A percentile compares a stretch with the other conserved stretches of the same genome.
Evolutionary conservation across 2,113 vertebrate genomes (phyloP).

Genomic region (Lagopus muta): DNA sequence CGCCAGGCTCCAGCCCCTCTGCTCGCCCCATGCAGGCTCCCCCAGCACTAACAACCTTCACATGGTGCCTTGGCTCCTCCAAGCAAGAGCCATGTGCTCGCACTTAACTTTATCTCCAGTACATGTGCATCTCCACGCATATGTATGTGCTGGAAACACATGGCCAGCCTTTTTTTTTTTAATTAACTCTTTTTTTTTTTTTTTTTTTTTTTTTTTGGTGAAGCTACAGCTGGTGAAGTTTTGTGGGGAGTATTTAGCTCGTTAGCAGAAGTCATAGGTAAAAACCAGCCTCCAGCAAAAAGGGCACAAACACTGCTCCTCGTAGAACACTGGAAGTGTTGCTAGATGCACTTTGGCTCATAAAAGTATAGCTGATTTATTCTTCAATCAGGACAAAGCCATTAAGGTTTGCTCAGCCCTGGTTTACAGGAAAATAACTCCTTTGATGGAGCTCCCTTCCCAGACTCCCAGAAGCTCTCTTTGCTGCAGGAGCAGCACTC

Average conservation of each 20-base stretch:
- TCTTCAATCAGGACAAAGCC: conserved; percentile 74
- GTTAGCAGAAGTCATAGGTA: neutral
- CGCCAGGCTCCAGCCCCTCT: neutral
- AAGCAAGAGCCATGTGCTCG: neutral
- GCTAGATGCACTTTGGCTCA: conserved; percentile 37
- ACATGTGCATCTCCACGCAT: neutral
- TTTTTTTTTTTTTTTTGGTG: no score
- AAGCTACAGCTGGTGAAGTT: neutral
- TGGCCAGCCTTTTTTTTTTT: neutral
- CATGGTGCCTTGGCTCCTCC: neutral
- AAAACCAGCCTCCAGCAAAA: neutral
- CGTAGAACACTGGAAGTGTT: neutral
- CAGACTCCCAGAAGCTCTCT: conserved; percentile 82
- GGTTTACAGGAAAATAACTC: conserved; percentile 87
- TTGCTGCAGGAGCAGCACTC: conserved; percentile 75
- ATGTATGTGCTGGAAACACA: neutral
- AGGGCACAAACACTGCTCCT: neutral
- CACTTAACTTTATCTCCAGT: conserved; percentile 21
- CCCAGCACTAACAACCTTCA: neutral
- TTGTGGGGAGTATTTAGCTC: neutral
- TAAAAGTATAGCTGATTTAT: conserved; percentile 80
- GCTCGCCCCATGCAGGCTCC: neutral
- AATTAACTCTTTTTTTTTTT: neutral
- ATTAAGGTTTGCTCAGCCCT: conserved; percentile 74
- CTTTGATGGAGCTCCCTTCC: conserved; percentile 85